Base-by-base conservation (phyloP, 2,888 invertebrate genomes). In the Leptothorax acervorum region DNA sequence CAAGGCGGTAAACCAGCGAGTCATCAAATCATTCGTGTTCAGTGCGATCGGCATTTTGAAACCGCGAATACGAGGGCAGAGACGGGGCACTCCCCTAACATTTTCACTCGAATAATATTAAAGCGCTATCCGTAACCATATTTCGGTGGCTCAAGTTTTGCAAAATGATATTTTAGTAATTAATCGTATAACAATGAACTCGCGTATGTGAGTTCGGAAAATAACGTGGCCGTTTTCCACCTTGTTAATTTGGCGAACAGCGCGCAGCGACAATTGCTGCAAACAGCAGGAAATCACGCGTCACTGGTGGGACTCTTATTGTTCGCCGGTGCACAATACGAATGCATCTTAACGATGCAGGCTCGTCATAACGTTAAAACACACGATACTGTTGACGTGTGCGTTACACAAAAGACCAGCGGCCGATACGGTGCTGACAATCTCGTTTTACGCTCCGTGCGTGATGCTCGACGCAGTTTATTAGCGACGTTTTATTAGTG, bases 21-120 rank as follows among this genome's bases (percentile, higher is more conserved):
- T 79, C 79, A 79, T 79, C 79, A 79, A 79, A 79, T 79, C 79
- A 70, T 79, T 65, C 76, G 76, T 42, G 65, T 51, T 79, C 60
- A 18, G 60, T 71, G 71, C 79, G 71, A 79, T 79, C 79, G 71
- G 48, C 60, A 71, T 79, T 79, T 79, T 71, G 60, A 79, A 79
- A 79, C 79, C 71, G 79, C 79, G 71, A 48, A 79, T 39, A 60
- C 60, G 55, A 15, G 55, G n/a, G 31, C 23, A 23, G 31, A 31
- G 18, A 4, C 31, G 5, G 42, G 23, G n/a, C 1, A 5, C 12
- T 42, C 39, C 45, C 11, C 63, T 23, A 53, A 65, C 76, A 53
- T 65, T 76, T 65, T 76, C 76, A 3, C 31, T 42, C 51, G 18
- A 39, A 65, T 53, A 39, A 62, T 39, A 75, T 75, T 15, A 51